Evolutionary conservation across 2,113 vertebrate species (phyloP).

Genomic region (Scartelaos histophorus): DNA sequence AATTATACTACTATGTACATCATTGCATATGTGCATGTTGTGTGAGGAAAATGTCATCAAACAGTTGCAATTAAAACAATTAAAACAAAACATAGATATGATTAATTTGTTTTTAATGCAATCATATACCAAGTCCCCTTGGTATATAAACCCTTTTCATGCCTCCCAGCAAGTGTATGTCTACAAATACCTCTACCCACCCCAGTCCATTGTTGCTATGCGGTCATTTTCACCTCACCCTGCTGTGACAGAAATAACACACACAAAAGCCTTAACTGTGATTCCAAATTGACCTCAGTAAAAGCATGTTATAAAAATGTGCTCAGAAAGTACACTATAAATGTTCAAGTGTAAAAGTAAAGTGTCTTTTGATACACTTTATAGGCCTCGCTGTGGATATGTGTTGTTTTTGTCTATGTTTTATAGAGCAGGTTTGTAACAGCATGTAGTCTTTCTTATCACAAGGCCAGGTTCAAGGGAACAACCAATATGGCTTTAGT

Average conservation of each 20-base stretch:
- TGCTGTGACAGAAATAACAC: neutral
- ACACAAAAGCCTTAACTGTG: neutral
- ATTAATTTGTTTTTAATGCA: neutral
- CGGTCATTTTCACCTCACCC: neutral
- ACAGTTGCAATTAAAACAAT: no score
- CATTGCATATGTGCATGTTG: neutral
- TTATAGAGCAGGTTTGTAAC: neutral
- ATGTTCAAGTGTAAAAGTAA: constrained; percentile 1
- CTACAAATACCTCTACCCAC: neutral
- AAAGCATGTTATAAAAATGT: neutral
- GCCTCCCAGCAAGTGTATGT: neutral
- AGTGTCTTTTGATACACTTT: neutral
- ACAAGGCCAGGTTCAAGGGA: constrained; percentile 7
- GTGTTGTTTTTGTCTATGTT: neutral
- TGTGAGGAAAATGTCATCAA: no score
- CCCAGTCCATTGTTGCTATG: neutral
- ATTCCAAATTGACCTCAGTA: neutral
- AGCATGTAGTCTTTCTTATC: constrained; percentile 16
- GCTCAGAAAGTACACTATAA: neutral
- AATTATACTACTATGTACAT: neutral
- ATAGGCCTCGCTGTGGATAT: neutral
- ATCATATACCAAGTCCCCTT: neutral
- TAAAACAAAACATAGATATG: neutral
- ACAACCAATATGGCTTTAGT: constrained; percentile 12
- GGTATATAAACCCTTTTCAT: neutral